phyloP scores from a whole-genome alignment of 1,140 invertebrate species.

The Bathynomus jamesi region DNA sequence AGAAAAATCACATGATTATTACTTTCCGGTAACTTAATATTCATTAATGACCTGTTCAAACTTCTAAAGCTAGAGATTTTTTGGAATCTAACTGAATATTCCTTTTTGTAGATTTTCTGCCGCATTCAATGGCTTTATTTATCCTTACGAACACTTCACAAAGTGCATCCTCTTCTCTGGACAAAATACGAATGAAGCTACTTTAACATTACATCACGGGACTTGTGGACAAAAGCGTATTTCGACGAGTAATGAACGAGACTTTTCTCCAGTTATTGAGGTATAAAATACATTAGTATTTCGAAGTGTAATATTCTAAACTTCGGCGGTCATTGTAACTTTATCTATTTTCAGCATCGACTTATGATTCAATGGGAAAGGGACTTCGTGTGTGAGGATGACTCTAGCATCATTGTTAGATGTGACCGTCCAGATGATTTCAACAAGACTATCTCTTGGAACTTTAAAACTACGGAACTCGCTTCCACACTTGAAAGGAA shows the following conservation, averaged over 20 bases:
- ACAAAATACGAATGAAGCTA: slow-evolving; percentile 20
- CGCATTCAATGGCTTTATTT: slow-evolving; percentile 37
- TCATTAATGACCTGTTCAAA: neutral
- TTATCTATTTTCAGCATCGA: slow-evolving; percentile 29
- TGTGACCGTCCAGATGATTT: slow-evolving; percentile 39
- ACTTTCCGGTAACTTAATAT: slow-evolving; percentile 18
- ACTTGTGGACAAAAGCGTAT: slow-evolving; percentile 23
- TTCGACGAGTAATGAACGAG: neutral
- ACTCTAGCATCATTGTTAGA: slow-evolving; percentile 34
- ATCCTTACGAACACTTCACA: slow-evolving; percentile 29
- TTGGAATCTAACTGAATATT: neutral
- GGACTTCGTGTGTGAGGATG: slow-evolving; percentile 36
- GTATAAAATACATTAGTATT: slow-evolving; percentile 7
- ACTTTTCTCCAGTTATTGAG: slow-evolving; percentile 32
- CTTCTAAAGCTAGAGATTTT: neutral
- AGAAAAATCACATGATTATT: slow-evolving; percentile 33
- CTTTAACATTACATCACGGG: slow-evolving; percentile 31
- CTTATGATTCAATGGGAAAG: slow-evolving; percentile 39
- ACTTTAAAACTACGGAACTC: slow-evolving; percentile 19
- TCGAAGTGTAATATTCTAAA: too few species aligned
- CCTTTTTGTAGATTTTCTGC: slow-evolving; percentile 27
- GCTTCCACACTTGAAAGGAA: slow-evolving; percentile 12
- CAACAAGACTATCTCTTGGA: slow-evolving; percentile 38
- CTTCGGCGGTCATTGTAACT: too few species aligned
- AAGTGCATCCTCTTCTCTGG: slow-evolving; percentile 35